Conservation (phyloP, 1,140 invertebrate genomes). For the Berghia stephanieae region DNA sequence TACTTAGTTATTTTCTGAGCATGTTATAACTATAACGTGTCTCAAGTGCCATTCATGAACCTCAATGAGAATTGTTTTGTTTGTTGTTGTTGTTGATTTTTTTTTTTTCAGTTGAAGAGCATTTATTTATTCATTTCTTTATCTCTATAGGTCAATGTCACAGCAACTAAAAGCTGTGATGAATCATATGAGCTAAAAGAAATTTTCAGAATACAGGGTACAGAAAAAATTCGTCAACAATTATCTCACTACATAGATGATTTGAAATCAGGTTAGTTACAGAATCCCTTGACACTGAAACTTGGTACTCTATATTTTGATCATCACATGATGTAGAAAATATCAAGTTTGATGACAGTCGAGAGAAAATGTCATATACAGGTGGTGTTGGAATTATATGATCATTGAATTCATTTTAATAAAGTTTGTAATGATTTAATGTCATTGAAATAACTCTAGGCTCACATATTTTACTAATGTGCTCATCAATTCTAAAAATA, state of each 20-base stretch:
- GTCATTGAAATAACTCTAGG: too few relatives aligned
- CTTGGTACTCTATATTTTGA: too few relatives aligned
- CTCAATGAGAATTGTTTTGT: background rate
- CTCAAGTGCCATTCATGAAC: background rate
- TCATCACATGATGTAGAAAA: too few relatives aligned
- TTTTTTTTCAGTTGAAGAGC: background rate
- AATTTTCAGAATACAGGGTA: slow-evolving; percentile 76
- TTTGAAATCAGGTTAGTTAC: slow-evolving; percentile 88
- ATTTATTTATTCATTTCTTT: slow-evolving; percentile 38
- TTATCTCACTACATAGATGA: slow-evolving; percentile 84
- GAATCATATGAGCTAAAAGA: slow-evolving; percentile 86
- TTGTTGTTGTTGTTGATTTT: slow-evolving; percentile 12
- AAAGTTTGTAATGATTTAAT: too few relatives aligned
- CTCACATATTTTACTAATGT: too few relatives aligned
- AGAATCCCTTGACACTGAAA: too few relatives aligned
- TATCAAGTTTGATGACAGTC: too few relatives aligned
- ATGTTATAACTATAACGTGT: background rate
- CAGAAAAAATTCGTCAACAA: slow-evolving; percentile 78
- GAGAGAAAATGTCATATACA: too few relatives aligned
- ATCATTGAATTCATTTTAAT: too few relatives aligned
- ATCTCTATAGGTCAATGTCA: slow-evolving; percentile 79
- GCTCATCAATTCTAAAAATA: too few relatives aligned
- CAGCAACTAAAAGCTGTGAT: slow-evolving; percentile 79
- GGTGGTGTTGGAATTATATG: too few relatives aligned
- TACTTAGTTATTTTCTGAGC: background rate